A percentile compares a stretch with the other conserved stretches of the same genome.
Evolutionary conservation across 2,797 vertebrate species (phyloP).

Genomic region (Pelochelys cantorii): DNA sequence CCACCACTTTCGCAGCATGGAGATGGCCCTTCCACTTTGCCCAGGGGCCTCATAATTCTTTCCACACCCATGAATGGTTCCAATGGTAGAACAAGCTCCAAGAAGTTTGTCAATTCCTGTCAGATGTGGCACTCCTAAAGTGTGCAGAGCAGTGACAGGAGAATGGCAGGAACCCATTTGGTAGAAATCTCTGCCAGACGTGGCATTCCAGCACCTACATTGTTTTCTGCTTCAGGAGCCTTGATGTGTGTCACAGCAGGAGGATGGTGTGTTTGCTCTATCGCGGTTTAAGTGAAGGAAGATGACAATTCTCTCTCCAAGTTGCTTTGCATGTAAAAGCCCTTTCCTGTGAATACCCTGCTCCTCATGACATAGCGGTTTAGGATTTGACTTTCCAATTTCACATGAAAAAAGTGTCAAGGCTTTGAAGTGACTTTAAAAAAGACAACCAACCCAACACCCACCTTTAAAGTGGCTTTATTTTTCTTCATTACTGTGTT

Average conservation of each 20-base stretch:
- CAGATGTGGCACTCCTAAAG: background rate
- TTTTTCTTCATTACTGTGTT: background rate
- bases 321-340: conserved; percentile 1
- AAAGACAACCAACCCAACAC: background rate
- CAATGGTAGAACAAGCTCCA: background rate
- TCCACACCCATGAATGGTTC: too few species aligned
- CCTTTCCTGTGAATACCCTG: background rate
- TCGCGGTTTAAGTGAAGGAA: fast-evolving
- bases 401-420: background rate
- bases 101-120: background rate
- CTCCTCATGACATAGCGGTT: background rate
- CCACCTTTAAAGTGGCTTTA: background rate
- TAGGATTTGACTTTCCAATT: background rate
- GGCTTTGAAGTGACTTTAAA: background rate
- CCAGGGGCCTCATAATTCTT: too few species aligned
- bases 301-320: background rate
- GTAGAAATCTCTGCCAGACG: background rate
- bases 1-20: too few species aligned
- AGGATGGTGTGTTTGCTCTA: background rate
- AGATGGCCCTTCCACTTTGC: too few species aligned
- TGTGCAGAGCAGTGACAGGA: background rate
- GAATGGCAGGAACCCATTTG: background rate
- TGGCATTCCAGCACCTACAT: background rate
- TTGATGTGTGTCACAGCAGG: background rate
- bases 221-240: background rate